These are phyloP conservation scores for Cremastobaeus sp. DNA, from an alignment of 2,888 invertebrate species.

Conservation along the genomic window DNA sequence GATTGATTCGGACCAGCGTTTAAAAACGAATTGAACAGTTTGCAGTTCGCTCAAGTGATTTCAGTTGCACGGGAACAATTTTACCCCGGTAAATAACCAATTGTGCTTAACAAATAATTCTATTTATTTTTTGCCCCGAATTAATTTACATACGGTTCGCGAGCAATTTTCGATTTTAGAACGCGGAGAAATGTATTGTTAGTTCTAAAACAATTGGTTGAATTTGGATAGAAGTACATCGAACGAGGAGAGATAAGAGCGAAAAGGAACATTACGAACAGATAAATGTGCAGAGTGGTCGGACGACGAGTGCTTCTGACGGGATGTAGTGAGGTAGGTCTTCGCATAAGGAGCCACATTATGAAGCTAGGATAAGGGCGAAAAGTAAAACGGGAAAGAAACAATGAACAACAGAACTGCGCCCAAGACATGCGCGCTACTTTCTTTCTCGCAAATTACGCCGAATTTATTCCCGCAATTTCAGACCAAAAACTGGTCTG, in stretches of 20 bases:
- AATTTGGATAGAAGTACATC: constrained; percentile 39
- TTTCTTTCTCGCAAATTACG: constrained; percentile 17
- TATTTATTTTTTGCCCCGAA: too few species aligned
- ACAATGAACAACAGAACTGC: constrained; percentile 11
- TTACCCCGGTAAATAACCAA: too few species aligned
- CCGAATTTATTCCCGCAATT: constrained; percentile 11
- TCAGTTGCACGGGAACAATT: too few species aligned
- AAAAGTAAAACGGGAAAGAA: constrained; percentile 30
- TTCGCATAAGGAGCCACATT: constrained; percentile 46
- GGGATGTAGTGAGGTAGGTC: constrained; percentile 54
- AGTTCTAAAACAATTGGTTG: constrained; percentile 38
- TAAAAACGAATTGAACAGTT: too few species aligned
- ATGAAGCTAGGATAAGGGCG: constrained; percentile 3
- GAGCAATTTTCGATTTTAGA: constrained; percentile 33
- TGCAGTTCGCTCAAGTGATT: too few species aligned
- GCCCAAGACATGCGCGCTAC: constrained; percentile 1
- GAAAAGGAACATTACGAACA: constrained; percentile 20
- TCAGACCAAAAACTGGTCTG: constrained; percentile 12
- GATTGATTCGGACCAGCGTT: too few species aligned
- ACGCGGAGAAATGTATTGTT: constrained; percentile 29
- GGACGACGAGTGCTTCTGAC: constrained; percentile 61
- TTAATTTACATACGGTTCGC: too few species aligned
- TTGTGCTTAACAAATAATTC: too few species aligned
- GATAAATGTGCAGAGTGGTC: constrained; percentile 40
- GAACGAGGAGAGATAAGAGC: constrained; percentile 19